phyloP scores from a whole-genome alignment of 2,888 invertebrate species.

The Leptura quadrifasciata region DNA sequence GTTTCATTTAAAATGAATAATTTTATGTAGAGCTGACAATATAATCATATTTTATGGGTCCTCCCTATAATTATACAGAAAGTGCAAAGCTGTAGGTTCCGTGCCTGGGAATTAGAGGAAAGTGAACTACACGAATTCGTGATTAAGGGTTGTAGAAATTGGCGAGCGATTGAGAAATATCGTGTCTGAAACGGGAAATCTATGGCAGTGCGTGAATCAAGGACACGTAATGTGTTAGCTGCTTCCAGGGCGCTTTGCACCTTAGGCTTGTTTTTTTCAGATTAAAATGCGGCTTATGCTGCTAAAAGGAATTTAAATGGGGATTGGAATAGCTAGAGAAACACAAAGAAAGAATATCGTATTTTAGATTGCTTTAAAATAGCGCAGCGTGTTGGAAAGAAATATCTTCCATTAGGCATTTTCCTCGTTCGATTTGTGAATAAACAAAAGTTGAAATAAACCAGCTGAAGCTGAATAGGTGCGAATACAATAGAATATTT shows the following conservation, averaged over 20 bases:
- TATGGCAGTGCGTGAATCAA: conserved; percentile 63
- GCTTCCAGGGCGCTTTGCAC: conserved; percentile 19
- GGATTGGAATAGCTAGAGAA: conserved; percentile 27
- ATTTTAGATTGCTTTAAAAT: conserved; percentile 34
- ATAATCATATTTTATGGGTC: background rate
- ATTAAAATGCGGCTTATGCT: conserved; percentile 42
- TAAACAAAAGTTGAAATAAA: conserved; percentile 36
- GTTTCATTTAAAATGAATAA: background rate
- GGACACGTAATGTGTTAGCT: conserved; percentile 48
- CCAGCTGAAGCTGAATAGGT: conserved; percentile 21
- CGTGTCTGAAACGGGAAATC: conserved; percentile 62
- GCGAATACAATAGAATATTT: conserved; percentile 24
- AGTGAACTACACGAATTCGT: conserved; percentile 52
- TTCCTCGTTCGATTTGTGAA: conserved; percentile 15
- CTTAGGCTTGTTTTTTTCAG: conserved; percentile 40
- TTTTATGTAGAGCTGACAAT: background rate
- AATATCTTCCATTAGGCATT: conserved; percentile 35
- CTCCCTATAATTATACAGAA: background rate
- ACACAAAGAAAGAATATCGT: conserved; percentile 33
- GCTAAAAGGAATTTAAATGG: conserved; percentile 32
- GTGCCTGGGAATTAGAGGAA: conserved; percentile 26
- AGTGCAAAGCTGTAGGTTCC: conserved; percentile 13
- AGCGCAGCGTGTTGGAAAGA: conserved; percentile 19
- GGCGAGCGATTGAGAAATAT: conserved; percentile 66
- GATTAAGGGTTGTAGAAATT: conserved; percentile 61